Base-by-base conservation (phyloP, 2,888 invertebrate species). In the Digitonthophagus gazella region DNA sequence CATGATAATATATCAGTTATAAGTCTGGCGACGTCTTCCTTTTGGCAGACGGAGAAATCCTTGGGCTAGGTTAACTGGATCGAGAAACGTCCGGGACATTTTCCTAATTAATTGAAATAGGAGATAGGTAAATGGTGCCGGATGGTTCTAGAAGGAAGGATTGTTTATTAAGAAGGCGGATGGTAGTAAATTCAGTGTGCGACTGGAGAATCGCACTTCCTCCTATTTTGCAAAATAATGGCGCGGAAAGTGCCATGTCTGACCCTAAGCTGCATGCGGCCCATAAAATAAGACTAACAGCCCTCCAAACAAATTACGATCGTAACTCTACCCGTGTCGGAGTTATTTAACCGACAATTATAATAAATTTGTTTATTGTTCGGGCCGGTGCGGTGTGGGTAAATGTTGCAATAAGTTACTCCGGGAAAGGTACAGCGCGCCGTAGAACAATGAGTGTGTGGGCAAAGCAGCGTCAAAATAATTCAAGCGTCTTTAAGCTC, bases 381-480 rank as follows among this genome's bases (percentile, higher is more conserved):
- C 69, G 57, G 15, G 6, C 61, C 20, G 66, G n/a, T 61, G 61
- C 65, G 65, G 68, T 67, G 69, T 65, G 70, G 65, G 66, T 70
- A 69, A 70, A 68, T 64, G 69, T 55, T 68, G 66, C 67, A 70
- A 71, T 73, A 74, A 72, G 69, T 72, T 71, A 72, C 71, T 69
- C 70, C 20, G 61, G 16, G 61, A 61, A 61, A 61, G 18, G 61
- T 61, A 19, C 19, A 66, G 18, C 19, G 66, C 63, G 66, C 44
- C 66, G 64, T 64, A 70, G 72, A 72, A 73, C 73, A 74, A 74
- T 74, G 72, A 71, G 69, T 67, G 74, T 73, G 74, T 74, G 74
- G 74, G 74, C 67, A 72, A 72, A 64, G 67, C 69, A 69, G 67
- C 69, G 73, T 74, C 73, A 72, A 73, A 74, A 74, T 74, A 74